Percentiles rank a stretch among this genome's conserved stretches.
Evolutionary conservation across 2,113 vertebrate species (phyloP).

Genomic region (Coracopsis vasa): DNA sequence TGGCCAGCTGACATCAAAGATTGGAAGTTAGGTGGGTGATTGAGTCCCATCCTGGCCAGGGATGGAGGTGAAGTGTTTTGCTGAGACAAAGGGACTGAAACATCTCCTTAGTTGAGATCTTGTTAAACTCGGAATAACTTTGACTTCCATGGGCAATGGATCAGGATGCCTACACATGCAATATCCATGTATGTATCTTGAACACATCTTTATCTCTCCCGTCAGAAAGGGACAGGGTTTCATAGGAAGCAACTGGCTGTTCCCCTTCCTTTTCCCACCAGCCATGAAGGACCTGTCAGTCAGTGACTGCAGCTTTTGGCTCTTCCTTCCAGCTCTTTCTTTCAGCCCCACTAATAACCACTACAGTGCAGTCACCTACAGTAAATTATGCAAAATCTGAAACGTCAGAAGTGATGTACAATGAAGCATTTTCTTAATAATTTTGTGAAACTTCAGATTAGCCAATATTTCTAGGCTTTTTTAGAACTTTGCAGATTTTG

Average conservation of each 20-base stretch:
- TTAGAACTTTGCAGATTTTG: conserved; percentile 45
- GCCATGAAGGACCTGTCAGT: not conserved
- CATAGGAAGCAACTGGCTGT: not conserved
- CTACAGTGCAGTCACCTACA: not conserved
- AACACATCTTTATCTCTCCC: not conserved
- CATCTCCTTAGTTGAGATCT: not conserved
- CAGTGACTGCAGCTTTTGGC: not conserved
- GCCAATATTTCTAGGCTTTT: conserved; percentile 30
- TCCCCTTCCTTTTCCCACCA: not conserved
- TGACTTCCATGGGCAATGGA: not conserved
- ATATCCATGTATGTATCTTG: not conserved
- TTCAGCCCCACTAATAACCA: not conserved
- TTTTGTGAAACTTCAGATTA: not conserved
- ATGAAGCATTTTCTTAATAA: not conserved
- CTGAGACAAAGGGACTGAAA: not conserved
- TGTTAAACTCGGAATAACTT: not conserved
- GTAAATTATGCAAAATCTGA: not conserved
- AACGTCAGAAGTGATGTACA: not conserved
- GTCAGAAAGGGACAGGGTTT: not conserved
- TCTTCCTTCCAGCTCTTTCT: not conserved
- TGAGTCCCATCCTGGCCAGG: not conserved
- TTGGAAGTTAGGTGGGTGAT: not conserved
- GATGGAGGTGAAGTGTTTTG: not conserved
- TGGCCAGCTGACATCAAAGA: not conserved
- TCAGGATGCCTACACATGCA: not conserved